Evolutionary conservation across 2,888 invertebrate species (phyloP).

Genomic region (Lacanobia oleracea): DNA sequence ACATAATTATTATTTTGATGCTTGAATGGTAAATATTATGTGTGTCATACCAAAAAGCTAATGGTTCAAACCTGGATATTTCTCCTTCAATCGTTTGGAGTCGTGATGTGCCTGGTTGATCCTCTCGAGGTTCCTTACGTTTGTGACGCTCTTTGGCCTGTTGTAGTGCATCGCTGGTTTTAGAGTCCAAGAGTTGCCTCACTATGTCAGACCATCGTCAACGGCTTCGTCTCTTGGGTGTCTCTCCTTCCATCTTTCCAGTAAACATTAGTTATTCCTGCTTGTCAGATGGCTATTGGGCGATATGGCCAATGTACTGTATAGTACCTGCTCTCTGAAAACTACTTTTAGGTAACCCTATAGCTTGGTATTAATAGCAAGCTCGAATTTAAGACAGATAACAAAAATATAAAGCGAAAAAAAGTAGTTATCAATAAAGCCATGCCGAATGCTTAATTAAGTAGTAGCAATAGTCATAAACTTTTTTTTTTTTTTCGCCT

Average conservation of each 20-base stretch:
- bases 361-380: neutral
- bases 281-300: neutral
- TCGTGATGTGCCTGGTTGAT: neutral
- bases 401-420: neutral
- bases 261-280: neutral
- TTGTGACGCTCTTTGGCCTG: neutral
- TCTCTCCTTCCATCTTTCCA: neutral
- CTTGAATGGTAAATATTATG: slow-evolving; percentile 36
- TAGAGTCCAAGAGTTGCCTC: neutral
- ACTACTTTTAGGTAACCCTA: neutral
- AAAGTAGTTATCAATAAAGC: neutral
- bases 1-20: slow-evolving; percentile 16
- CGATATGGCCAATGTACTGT: neutral
- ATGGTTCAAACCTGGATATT: slow-evolving; percentile 23
- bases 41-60: slow-evolving; percentile 57
- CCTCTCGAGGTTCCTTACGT: no score
- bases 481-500: neutral
- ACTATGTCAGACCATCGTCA: neutral
- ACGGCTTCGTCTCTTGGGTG: neutral
- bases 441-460: neutral
- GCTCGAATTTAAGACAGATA: neutral
- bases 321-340: neutral
- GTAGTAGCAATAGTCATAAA: neutral
- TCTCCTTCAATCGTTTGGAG: neutral
- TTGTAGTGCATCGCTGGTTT: neutral